Evolutionary conservation across 1,140 invertebrate species (phyloP), one percentile per base, ranked within the genome.

Genomic region (Scaptomyza graminum): DNA sequence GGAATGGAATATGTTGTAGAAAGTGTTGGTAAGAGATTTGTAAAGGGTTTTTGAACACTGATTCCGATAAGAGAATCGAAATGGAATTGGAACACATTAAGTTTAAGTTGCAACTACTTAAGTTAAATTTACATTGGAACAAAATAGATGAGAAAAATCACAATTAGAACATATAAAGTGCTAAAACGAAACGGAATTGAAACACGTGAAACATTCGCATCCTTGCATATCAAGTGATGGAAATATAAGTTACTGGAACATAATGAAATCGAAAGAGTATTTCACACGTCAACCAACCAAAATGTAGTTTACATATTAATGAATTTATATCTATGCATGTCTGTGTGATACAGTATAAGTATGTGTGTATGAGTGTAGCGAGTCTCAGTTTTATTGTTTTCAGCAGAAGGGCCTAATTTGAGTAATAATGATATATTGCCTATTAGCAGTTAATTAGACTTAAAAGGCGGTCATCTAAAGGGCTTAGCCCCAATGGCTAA

Each of bases 401-500:
- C 31, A 34, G 31, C 51, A 55, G 76, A 65, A 34, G 25, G 59
- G 39, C 31, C 16, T 62, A 61, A 83, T 87, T 88, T 87, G 83
- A 87, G 83, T 88, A 88, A 87, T 87, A 88, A 88, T 88, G 83
- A 88, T 88, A 88, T 81, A 88, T 88, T 83, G 83, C 70, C 79
- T 79, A 88, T 88, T 88, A 88, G 83, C 83, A 79, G 83, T 82
- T 88, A 88, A 88, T 88, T 88, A 88, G 83, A 89, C 75, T 88
- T 88, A 88, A 88, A 88, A 83, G 83, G 68, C 67, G 78, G 67
- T 43, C 70, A 78, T 87, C 78, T 3, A 85, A 87, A 88, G 67
- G 77, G 79, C 76, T 88, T 82, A 87, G 60, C 61, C 52, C 68
- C 73, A 56, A 56, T 64, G 52, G 61, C 82, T 83, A 87, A 88